phyloP scores from a whole-genome alignment of 53 echinoderm and acorn worm species.

The Apostichopus leukothele region DNA sequence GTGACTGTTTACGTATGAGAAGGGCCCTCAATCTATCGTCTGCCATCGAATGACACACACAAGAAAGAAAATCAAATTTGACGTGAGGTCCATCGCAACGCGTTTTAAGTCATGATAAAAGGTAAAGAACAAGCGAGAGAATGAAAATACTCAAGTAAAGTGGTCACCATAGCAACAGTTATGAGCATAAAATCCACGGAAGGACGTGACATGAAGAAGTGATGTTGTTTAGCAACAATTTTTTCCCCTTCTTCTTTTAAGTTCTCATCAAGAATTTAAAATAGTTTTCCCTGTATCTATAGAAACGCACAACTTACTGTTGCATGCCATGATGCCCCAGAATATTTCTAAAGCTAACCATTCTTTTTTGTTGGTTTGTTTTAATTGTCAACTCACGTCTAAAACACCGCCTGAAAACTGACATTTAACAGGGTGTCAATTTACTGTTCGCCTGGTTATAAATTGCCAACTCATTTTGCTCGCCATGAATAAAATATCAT shows the following conservation, averaged over 20 bases:
- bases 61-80: slow-evolving; percentile 10
- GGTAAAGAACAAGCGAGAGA: too few relatives aligned
- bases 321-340: too few relatives aligned
- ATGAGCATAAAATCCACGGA: background rate
- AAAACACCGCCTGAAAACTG: background rate
- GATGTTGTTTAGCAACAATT: too few relatives aligned
- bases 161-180: background rate
- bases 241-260: too few relatives aligned
- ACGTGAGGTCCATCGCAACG: background rate
- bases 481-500: slow-evolving; percentile 36
- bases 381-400: slow-evolving; percentile 1
- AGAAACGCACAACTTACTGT: too few relatives aligned
- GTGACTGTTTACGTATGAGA: too few relatives aligned
- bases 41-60: too few relatives aligned
- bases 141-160: background rate
- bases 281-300: background rate
- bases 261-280: background rate
- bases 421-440: slow-evolving; percentile 41
- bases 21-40: too few relatives aligned
- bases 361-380: background rate
- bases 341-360: background rate
- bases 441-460: slow-evolving; percentile 17
- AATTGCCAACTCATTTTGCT: slow-evolving; percentile 44
- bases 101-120: too few relatives aligned
- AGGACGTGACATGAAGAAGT: background rate